Conservation (phyloP, 2,113 vertebrate genomes). For the Oncorhynchus tshawytscha region DNA sequence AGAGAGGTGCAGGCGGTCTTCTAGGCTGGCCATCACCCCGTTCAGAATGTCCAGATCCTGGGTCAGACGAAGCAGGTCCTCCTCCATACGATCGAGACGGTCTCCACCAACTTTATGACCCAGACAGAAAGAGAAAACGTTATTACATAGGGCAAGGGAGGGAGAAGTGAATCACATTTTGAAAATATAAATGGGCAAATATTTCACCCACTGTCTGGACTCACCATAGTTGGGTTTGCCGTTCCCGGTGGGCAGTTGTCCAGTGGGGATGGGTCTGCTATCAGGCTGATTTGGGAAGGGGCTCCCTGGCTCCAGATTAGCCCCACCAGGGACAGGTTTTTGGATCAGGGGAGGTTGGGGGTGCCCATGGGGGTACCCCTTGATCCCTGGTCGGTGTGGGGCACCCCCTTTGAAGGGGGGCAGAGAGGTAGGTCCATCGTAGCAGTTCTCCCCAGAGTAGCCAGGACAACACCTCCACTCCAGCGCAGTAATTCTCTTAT, state of each 20-base stretch:
- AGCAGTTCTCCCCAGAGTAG: slow-evolving; percentile 84
- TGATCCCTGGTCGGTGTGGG: slow-evolving; percentile 72
- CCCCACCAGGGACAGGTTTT: slow-evolving; percentile 51
- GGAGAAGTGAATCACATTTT: neutral
- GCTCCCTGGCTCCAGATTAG: slow-evolving; percentile 69
- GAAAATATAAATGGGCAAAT: too few relatives aligned
- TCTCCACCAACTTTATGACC: slow-evolving; percentile 84
- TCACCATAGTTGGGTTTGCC: slow-evolving; percentile 79
- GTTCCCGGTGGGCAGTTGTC: slow-evolving; percentile 59
- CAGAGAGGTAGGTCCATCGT: slow-evolving; percentile 77
- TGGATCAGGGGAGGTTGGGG: slow-evolving; percentile 58
- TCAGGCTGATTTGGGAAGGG: slow-evolving; percentile 73
- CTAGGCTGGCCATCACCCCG: slow-evolving; percentile 77
- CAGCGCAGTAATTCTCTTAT: slow-evolving; percentile 89
- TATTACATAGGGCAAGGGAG: neutral
- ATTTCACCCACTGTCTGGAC: neutral
- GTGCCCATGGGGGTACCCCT: slow-evolving; percentile 65
- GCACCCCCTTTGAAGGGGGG: slow-evolving; percentile 76
- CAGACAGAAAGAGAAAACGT: slow-evolving; percentile 40
- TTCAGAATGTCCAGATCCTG: slow-evolving; percentile 85
- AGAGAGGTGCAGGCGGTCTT: slow-evolving; percentile 80
- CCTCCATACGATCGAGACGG: slow-evolving; percentile 87
- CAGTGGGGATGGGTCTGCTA: slow-evolving; percentile 64
- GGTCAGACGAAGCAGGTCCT: slow-evolving; percentile 82
- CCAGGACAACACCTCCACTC: slow-evolving; percentile 96